These are phyloP conservation scores for Drosophila triauraria DNA, from an alignment of 1,140 invertebrate genomes.

Conservation along the genomic window DNA sequence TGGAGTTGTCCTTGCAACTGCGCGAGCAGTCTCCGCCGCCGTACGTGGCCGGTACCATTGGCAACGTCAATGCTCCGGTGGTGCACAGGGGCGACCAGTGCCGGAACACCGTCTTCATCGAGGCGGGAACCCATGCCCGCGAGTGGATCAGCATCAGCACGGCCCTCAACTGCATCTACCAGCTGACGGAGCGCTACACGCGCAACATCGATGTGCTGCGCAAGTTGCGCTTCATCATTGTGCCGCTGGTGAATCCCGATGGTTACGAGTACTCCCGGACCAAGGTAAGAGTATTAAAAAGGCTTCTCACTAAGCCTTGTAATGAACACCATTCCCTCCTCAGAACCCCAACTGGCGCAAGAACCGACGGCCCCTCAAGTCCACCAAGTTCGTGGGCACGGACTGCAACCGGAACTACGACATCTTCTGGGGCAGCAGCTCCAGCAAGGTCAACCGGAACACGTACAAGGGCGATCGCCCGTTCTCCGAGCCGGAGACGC, in stretches of 20 bases:
- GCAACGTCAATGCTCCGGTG: slow-evolving; percentile 28
- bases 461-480: slow-evolving; percentile 89
- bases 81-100: slow-evolving; percentile 30
- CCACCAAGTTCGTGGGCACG: slow-evolving; percentile 86
- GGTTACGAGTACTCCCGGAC: slow-evolving; percentile 84
- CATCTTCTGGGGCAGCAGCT: slow-evolving; percentile 88
- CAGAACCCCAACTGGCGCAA: slow-evolving; percentile 87
- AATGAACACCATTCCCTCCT: too few species aligned
- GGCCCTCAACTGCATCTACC: slow-evolving; percentile 88
- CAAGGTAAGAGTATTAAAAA: slow-evolving; percentile 41
- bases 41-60: neutral
- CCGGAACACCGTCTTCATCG: slow-evolving; percentile 85
- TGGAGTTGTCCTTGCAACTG: slow-evolving; percentile 37
- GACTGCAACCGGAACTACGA: slow-evolving; percentile 90
- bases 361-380: slow-evolving; percentile 80
- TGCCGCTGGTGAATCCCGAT: slow-evolving; percentile 88
- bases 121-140: slow-evolving; percentile 88
- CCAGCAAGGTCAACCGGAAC: slow-evolving; percentile 87
- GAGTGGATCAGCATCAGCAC: slow-evolving; percentile 89
- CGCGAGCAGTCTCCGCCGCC: slow-evolving; percentile 43
- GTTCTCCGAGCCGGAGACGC: slow-evolving; percentile 92
- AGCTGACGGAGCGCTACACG: slow-evolving; percentile 85
- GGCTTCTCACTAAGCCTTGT: too few species aligned
- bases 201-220: slow-evolving; percentile 85
- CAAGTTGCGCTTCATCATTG: slow-evolving; percentile 87